Evolutionary conservation across 2,797 vertebrate genomes (phyloP).

Genomic region (Clangula hyemalis): DNA sequence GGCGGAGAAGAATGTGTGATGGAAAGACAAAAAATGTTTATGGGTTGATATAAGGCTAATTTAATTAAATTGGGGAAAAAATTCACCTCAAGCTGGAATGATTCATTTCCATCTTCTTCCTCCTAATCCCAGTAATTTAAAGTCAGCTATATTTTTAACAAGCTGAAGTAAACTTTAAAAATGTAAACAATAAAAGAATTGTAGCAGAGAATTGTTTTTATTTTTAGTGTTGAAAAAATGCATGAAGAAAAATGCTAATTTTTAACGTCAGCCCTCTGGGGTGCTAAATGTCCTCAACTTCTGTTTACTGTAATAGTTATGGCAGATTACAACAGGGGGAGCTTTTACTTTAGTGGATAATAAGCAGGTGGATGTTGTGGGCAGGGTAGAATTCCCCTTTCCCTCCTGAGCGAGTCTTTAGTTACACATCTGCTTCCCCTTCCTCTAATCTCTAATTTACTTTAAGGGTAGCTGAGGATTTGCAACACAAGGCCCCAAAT

Average conservation of each 20-base stretch:
- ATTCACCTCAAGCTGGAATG: neutral
- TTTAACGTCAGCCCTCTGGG: neutral
- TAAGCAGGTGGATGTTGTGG: neutral
- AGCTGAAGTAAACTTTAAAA: neutral
- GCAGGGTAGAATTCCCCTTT: conserved; percentile 13
- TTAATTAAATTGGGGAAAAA: too few relatives aligned
- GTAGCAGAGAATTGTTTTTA: neutral
- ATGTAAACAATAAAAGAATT: neutral
- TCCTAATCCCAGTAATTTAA: neutral
- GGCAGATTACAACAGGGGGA: neutral
- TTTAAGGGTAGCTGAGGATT: conserved; percentile 40
- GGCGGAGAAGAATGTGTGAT: too few relatives aligned
- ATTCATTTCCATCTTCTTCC: neutral
- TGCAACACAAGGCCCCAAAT: neutral
- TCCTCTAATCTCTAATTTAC: conserved; percentile 40
- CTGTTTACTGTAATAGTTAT: neutral
- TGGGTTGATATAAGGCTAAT: too few relatives aligned
- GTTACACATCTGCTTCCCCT: conserved; percentile 39
- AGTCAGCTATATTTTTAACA: neutral
- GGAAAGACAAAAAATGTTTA: too few relatives aligned
- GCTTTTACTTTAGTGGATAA: neutral
- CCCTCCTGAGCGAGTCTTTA: neutral
- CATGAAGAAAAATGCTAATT: neutral
- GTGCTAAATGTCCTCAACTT: neutral
- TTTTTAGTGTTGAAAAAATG: neutral